Percentiles rank a stretch among this genome's conserved stretches.
Evolutionary conservation across 2,113 vertebrate species (phyloP).

Genomic region (Irena cyanogastra): DNA sequence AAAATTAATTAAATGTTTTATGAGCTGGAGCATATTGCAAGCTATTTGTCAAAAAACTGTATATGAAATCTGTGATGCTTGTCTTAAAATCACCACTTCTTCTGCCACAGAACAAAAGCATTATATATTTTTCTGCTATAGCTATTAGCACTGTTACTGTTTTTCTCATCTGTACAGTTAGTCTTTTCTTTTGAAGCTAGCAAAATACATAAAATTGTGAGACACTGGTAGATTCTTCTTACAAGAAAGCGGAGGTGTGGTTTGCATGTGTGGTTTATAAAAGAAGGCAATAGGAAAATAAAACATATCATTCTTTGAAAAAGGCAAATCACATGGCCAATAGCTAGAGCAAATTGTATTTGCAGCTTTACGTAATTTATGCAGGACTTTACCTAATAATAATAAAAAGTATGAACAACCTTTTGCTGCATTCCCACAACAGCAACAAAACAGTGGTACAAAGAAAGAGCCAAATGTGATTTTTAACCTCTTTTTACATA

Average conservation of each 20-base stretch:
- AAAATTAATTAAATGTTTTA: constrained; percentile 38
- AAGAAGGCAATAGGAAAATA: constrained; percentile 7
- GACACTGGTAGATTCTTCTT: not conserved
- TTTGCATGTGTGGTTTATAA: not conserved
- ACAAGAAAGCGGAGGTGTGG: not conserved
- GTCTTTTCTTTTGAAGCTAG: not conserved
- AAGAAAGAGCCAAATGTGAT: constrained; percentile 74
- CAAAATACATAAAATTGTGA: not conserved
- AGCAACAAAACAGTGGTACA: constrained; percentile 68
- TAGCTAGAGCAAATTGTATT: constrained; percentile 7
- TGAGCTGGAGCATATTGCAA: constrained; percentile 20
- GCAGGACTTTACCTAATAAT: constrained; percentile 59
- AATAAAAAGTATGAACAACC: constrained; percentile 66
- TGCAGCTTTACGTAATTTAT: constrained; percentile 46
- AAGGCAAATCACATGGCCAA: constrained; percentile 9
- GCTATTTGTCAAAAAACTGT: not conserved
- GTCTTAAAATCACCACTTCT: not conserved
- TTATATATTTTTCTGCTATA: not conserved
- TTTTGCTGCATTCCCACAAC: constrained; percentile 67
- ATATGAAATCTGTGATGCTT: not conserved
- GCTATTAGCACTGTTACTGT: not conserved
- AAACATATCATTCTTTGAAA: not conserved
- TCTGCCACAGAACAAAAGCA: not conserved
- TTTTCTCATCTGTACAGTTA: not conserved
- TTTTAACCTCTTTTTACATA: constrained; percentile 79